These are phyloP conservation scores for Natator depressus DNA, from an alignment of 2,113 vertebrate species.

Conservation along the genomic window DNA sequence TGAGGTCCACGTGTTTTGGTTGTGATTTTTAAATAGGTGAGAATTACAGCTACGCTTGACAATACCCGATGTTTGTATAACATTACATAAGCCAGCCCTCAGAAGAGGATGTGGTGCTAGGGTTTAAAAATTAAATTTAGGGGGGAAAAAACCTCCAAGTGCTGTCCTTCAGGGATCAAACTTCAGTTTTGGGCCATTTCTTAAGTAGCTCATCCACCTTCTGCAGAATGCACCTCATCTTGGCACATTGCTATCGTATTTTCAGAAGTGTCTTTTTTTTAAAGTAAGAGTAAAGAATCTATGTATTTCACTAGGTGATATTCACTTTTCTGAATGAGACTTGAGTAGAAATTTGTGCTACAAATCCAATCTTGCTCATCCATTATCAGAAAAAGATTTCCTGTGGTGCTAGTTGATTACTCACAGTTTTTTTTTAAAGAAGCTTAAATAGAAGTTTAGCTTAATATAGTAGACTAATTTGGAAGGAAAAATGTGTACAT, in stretches of 20 bases:
- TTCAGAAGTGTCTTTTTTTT: background rate
- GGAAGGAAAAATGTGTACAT: background rate
- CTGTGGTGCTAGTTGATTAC: background rate
- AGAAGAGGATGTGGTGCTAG: background rate
- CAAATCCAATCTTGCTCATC: background rate
- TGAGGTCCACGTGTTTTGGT: background rate
- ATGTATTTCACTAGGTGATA: rapidly evolving
- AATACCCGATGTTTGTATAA: background rate
- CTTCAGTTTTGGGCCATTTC: background rate
- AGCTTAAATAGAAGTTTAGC: background rate
- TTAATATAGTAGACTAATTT: background rate
- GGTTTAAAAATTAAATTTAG: background rate
- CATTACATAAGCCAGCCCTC: background rate
- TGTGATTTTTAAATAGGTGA: background rate
- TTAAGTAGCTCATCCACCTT: background rate
- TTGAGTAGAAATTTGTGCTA: background rate
- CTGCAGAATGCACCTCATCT: background rate
- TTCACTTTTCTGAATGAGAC: background rate
- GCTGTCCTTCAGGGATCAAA: background rate
- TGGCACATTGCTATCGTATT: background rate
- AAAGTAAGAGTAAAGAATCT: rapidly evolving
- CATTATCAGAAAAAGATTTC: background rate
- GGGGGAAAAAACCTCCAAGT: background rate
- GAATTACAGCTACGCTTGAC: background rate
- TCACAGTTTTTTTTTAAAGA: background rate